phyloP scores from a whole-genome alignment of 2,888 invertebrate genomes.

The Incurvaria masculella region DNA sequence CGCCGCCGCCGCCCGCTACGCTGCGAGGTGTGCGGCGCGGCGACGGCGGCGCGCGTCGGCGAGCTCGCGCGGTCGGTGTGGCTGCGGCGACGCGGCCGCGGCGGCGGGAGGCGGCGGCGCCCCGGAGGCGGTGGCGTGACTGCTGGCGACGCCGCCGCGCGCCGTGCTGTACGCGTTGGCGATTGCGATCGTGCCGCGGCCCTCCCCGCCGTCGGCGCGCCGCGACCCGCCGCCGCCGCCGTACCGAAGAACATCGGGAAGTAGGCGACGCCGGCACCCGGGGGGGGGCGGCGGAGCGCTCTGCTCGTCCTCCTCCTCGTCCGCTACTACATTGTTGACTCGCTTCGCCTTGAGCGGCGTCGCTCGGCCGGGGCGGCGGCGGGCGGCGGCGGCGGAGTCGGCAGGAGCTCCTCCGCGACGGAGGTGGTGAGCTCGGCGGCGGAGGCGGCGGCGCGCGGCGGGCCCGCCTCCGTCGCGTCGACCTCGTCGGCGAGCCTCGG shows the following conservation, averaged over 20 bases:
- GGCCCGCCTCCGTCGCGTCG: slow-evolving; percentile 40
- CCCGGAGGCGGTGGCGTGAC: slow-evolving; percentile 70
- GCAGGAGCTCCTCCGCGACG: slow-evolving; percentile 37
- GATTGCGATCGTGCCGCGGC: slow-evolving; percentile 63
- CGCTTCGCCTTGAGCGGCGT: slow-evolving; percentile 39
- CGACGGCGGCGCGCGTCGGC: neutral
- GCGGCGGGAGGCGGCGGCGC: no score
- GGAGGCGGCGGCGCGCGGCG: slow-evolving; percentile 25
- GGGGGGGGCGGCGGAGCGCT: slow-evolving; percentile 49
- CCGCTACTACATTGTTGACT: slow-evolving; percentile 32
- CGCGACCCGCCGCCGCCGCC: slow-evolving; percentile 32
- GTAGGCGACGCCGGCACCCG: slow-evolving; percentile 56
- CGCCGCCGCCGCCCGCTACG: no score
- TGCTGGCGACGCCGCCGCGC: slow-evolving; percentile 67
- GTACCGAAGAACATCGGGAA: slow-evolving; percentile 64
- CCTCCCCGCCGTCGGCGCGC: slow-evolving; percentile 34
- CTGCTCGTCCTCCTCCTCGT: slow-evolving; percentile 37
- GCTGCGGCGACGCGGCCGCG: no score
- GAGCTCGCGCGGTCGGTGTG: neutral
- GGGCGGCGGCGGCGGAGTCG: slow-evolving; percentile 29
- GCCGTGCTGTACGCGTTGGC: slow-evolving; percentile 73
- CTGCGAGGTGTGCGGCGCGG: no score
- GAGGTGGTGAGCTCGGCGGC: slow-evolving; percentile 27
- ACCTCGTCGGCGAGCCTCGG: slow-evolving; percentile 20
- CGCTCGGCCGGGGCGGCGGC: slow-evolving; percentile 27